A percentile compares a stretch with the other conserved stretches of the same genome.
phyloP scores from a whole-genome alignment of 1,140 invertebrate genomes.

The Drosophila elegans region DNA sequence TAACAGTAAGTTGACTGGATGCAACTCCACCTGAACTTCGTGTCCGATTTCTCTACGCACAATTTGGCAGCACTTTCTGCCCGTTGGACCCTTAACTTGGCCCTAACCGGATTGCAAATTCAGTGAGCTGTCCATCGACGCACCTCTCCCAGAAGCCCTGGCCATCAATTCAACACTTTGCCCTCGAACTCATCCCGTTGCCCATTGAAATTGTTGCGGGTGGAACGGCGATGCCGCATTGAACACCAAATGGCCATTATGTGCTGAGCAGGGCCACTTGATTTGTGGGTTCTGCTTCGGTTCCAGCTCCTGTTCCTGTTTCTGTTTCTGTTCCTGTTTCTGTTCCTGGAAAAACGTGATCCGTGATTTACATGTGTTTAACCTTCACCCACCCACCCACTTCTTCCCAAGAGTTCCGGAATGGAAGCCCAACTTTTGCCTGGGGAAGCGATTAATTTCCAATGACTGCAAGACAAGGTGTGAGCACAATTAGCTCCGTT shows the following conservation, averaged over 20 bases:
- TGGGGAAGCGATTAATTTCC: slow-evolving; percentile 6
- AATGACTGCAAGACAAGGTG: not conserved
- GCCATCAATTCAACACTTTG: slow-evolving; percentile 22
- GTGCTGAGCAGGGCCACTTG: slow-evolving; percentile 35
- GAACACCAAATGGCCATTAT: slow-evolving; percentile 72
- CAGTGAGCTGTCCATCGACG: slow-evolving; percentile 3
- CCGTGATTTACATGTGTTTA: slow-evolving; percentile 35
- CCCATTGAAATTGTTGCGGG: slow-evolving; percentile 44
- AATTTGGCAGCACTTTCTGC: not conserved
- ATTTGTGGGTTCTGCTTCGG: slow-evolving; percentile 26
- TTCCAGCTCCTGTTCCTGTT: not conserved
- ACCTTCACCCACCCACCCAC: not conserved
- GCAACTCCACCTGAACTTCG: not conserved
- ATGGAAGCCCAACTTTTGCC: not conserved
- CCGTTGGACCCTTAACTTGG: not conserved
- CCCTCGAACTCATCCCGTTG: not conserved
- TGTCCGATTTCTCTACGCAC: not conserved
- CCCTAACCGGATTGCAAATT: slow-evolving; percentile 2
- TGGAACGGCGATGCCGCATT: slow-evolving; percentile 33
- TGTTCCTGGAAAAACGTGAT: slow-evolving; percentile 11
- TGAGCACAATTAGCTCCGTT: not conserved
- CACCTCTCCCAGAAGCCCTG: not conserved
- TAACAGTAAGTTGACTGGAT: not conserved
- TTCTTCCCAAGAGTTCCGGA: not conserved
- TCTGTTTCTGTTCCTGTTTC: not conserved